Evolutionary conservation across 1,140 invertebrate genomes (phyloP).

Genomic region (Hylyphantes graminicola): DNA sequence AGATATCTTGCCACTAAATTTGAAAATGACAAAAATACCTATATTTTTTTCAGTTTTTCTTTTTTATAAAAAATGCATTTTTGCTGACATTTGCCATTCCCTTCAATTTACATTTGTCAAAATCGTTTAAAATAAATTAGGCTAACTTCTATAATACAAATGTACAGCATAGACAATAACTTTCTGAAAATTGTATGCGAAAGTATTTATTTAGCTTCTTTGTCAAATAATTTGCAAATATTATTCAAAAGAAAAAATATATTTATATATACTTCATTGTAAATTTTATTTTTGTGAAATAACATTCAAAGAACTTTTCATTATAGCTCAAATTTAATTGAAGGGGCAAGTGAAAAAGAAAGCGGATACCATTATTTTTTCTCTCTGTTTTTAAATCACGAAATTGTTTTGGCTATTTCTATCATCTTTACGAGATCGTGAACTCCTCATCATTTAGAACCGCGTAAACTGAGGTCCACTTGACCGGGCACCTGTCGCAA

Average conservation of each 20-base stretch:
- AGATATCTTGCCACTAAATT: slow-evolving; percentile 19
- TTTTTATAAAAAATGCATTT: slow-evolving; percentile 11
- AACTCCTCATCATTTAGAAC: too few species aligned
- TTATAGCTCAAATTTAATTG: not conserved
- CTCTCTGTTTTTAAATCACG: too few species aligned
- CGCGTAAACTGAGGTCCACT: too few species aligned
- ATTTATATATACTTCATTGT: not conserved
- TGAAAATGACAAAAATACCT: not conserved
- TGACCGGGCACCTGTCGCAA: too few species aligned
- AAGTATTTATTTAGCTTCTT: too few species aligned
- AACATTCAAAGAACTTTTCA: not conserved
- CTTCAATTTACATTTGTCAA: too few species aligned
- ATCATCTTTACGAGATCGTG: too few species aligned
- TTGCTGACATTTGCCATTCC: not conserved
- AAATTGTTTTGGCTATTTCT: too few species aligned
- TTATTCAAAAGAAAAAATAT: too few species aligned
- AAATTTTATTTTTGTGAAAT: not conserved
- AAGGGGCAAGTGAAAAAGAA: not conserved
- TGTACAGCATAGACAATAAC: not conserved
- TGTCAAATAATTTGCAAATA: too few species aligned
- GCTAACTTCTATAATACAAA: not conserved
- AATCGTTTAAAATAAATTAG: not conserved
- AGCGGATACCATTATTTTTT: not conserved
- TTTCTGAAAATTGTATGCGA: not conserved
- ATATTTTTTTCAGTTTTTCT: not conserved